A percentile compares a stretch with the other conserved stretches of the same genome.
Evolutionary conservation across 1,140 invertebrate genomes (phyloP).

Genomic region (Araneus ventricosus): DNA sequence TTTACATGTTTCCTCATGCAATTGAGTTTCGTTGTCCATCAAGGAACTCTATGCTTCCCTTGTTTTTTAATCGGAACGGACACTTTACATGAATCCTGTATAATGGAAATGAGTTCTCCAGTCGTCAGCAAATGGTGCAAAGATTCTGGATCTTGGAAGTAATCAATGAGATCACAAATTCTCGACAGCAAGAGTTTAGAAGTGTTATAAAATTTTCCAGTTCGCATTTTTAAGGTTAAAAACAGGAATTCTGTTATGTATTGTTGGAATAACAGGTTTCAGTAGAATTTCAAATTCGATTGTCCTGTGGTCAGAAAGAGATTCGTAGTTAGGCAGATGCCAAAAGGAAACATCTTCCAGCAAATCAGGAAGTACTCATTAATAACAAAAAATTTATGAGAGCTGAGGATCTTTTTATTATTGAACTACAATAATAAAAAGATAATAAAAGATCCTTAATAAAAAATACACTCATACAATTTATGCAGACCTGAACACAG

Average conservation of each 20-base stretch:
- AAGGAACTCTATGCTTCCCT: too few relatives aligned
- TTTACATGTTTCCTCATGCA: too few relatives aligned
- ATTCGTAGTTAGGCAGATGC: too few relatives aligned
- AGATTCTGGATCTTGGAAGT: not conserved
- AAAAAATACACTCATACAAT: not conserved
- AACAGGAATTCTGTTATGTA: too few relatives aligned
- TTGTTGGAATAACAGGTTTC: too few relatives aligned
- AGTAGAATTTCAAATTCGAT: too few relatives aligned
- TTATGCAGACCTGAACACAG: not conserved
- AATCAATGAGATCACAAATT: not conserved
- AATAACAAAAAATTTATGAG: not conserved
- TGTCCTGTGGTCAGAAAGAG: too few relatives aligned
- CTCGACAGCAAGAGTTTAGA: too few relatives aligned
- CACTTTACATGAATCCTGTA: too few relatives aligned
- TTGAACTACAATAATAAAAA: not conserved
- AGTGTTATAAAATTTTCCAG: too few relatives aligned
- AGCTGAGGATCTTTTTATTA: not conserved
- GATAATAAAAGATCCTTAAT: not conserved
- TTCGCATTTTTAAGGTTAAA: too few relatives aligned
- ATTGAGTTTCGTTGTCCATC: not conserved
- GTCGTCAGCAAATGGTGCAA: not conserved
- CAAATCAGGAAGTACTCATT: not conserved
- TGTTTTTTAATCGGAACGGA: too few relatives aligned
- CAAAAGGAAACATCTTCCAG: not conserved
- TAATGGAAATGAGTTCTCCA: not conserved